A percentile compares a stretch with the other conserved stretches of the same genome.
Evolutionary conservation across 2,113 vertebrate species (phyloP).

Genomic region (Octodon degus): DNA sequence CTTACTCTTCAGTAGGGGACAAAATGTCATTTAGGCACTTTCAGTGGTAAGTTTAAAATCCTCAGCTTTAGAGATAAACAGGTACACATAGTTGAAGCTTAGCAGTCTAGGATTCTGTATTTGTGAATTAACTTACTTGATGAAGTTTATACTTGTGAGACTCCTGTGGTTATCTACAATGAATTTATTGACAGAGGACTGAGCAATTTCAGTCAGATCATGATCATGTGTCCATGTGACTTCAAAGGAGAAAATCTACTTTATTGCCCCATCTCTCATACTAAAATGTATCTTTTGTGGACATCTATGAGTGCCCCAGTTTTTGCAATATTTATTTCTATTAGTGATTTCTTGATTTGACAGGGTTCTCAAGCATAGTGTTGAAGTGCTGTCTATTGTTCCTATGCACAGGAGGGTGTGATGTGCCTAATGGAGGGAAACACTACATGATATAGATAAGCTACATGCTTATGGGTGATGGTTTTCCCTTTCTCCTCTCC

Average conservation of each 20-base stretch:
- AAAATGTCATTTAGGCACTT: not conserved
- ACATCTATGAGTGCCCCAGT: not conserved
- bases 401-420: not conserved
- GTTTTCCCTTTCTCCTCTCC: not conserved
- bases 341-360: not conserved
- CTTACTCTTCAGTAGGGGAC: not conserved
- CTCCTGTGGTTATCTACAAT: not conserved
- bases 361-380: fast-evolving
- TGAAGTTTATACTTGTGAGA: not conserved
- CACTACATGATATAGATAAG: not conserved
- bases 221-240: not conserved
- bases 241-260: not conserved
- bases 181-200: not conserved
- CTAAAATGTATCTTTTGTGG: not conserved
- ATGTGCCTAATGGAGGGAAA: not conserved
- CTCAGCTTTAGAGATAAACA: not conserved
- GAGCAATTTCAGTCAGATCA: not conserved
- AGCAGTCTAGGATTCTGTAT: not conserved
- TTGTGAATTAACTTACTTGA: not conserved
- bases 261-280: not conserved
- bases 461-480: not conserved
- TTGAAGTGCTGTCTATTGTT: fast-evolving
- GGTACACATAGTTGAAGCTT: not conserved
- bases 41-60: not conserved
- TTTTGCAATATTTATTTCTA: not conserved